Base-by-base conservation (phyloP, 2,888 invertebrate species). In the Orchesellides sinensis region DNA sequence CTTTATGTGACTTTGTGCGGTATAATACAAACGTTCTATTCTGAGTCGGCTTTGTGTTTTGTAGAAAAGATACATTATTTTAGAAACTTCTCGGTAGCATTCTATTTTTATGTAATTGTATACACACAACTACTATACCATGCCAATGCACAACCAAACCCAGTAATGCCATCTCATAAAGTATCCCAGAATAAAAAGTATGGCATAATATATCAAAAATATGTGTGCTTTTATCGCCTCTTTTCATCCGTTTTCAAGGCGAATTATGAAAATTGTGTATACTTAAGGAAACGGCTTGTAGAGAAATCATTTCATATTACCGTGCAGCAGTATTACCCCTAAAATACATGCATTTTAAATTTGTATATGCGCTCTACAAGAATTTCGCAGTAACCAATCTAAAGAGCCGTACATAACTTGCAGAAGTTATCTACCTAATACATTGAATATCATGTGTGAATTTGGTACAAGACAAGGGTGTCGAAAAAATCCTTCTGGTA, bases 141-240 rank as follows among this genome's bases (percentile, higher is more conserved):
- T n/a, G n/a, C n/a, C 32, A 52, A 6, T 8, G 25, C 54, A n/a
- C 17, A 59, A 2, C n/a, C 12, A 63, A 63, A 29, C 5, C 32
- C 3, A 29, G 17, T 61, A 61, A 61, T 78, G 68, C 61, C 69
- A 78, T 45, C 59, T 68, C 68, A 21, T 59, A 59, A 14, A 63
- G 54, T 29, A 63, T 59, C n/a, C n/a, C 68, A 45, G 69, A 78
- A 61, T 78, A 59, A 40, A 78, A 78, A 69, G 68, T 23, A 78
- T 78, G 32, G 77, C 35, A 52, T 61, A 78, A 69, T 69, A 49
- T 78, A 78, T 78, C 69, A 78, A 68, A 69, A 61, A 61, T 68
- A 78, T 78, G 66, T 77, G 68, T 68, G 69, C 59, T 66, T 78
- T 78, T 78, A 69, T 78, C 68, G 61, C 69, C 68, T 47, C 54